These are phyloP conservation scores for Cyprinodon tularosa DNA, from an alignment of 2,113 vertebrate genomes.

Conservation along the genomic window DNA sequence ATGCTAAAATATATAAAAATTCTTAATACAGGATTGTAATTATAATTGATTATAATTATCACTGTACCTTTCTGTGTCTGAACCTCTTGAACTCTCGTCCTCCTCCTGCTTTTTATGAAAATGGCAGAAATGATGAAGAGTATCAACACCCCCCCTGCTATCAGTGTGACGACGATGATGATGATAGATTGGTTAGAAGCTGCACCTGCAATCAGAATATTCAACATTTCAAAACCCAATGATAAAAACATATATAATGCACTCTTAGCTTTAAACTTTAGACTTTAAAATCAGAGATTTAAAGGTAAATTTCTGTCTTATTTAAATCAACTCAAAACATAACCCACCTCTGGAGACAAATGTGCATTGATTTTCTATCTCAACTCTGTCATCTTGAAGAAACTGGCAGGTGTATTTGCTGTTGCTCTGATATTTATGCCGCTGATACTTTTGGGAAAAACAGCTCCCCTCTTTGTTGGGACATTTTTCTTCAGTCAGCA, in stretches of 20 bases:
- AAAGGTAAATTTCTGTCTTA: neutral
- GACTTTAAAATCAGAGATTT: too few relatives aligned
- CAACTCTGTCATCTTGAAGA: fast-evolving
- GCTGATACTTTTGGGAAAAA: constrained; percentile 10
- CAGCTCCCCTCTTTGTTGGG: neutral
- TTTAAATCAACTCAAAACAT: neutral
- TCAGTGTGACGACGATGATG: constrained; percentile 4
- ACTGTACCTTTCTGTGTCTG: neutral
- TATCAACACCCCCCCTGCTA: neutral
- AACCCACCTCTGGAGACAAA: constrained; percentile 1
- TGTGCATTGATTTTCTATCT: constrained; percentile 19
- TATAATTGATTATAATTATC: neutral
- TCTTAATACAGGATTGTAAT: too few relatives aligned
- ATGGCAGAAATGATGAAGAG: neutral
- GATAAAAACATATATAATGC: too few relatives aligned
- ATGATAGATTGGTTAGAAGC: neutral
- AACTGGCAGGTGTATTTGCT: constrained; percentile 37
- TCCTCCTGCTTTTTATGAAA: constrained; percentile 24
- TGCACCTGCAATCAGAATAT: neutral
- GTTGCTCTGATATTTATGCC: neutral
- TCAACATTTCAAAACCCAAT: neutral
- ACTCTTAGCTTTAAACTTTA: too few relatives aligned
- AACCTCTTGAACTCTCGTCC: neutral
- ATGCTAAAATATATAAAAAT: too few relatives aligned
- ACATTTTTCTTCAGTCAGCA: neutral